Evolutionary conservation across 2,797 vertebrate genomes (phyloP), one percentile per base, ranked within the genome.

Genomic region (Diplodus puntazzo): DNA sequence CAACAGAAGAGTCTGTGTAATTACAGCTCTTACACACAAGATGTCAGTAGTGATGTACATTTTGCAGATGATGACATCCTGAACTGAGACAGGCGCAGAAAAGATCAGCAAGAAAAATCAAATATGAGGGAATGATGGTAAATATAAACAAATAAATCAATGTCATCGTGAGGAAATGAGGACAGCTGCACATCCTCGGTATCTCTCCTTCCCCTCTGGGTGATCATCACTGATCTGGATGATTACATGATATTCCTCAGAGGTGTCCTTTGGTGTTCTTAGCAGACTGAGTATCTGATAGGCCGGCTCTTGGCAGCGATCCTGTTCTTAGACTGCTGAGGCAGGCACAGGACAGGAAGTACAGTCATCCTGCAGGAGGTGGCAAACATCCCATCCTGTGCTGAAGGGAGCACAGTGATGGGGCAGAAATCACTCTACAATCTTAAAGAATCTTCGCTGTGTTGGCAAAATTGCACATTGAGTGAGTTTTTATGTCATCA

Each of bases 241-340:
- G 25, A 73, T 73, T 45, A 48, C 52, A 52, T 69, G 42, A 77
- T 53, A n/a, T 71, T 58, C 62, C 43, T 75, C n/a, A 0, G 45
- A 64, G 16, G 52, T 54, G 60, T 70, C 58, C 52, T 57, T 69
- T 69, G 48, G 27, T 70, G 27, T 23, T 69, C 18, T 64, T 21
- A 16, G 25, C 21, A 11, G 23, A 43, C 30, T 42, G 58, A 49
- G 46, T 25, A 46, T 79, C 20, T 39, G 48, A 13, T 43, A 12
- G 62, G 50, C 3, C 42, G 65, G 17, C 3, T 50, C 46, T 76
- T 91, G 82, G 82, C 81, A 77, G 43, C 3, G 12, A 42, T 81
- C 59, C 79, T 73, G 58, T 21, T 73, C 64, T 69, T 9, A 71
- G 66, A 79, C 69, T 84, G 83, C 86, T 89, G 89, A 92, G 71